phyloP scores from a whole-genome alignment of 2,888 invertebrate genomes.

The Platycnemis pennipes region DNA sequence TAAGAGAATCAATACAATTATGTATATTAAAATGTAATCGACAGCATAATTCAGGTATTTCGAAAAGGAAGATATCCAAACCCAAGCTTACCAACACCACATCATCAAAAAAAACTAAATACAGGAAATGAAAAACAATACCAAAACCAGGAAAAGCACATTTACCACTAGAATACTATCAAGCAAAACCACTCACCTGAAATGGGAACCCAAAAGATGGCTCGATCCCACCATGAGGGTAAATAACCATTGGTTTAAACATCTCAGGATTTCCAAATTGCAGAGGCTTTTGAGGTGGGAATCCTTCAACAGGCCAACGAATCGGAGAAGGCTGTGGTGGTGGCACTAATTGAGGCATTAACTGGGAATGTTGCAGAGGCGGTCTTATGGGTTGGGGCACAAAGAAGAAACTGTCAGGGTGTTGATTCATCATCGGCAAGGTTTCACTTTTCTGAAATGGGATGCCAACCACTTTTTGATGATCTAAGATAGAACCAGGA shows the following conservation, averaged over 20 bases:
- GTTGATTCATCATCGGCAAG: background rate
- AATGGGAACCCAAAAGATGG: background rate
- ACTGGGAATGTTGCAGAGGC: background rate
- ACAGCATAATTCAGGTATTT: too few species aligned
- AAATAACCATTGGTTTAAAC: constrained; percentile 6
- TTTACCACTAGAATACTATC: too few species aligned
- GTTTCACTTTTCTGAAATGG: constrained; percentile 12
- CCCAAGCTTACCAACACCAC: too few species aligned
- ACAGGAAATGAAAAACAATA: too few species aligned
- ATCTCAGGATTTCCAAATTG: background rate
- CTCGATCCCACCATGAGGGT: background rate
- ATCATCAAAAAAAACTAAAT: too few species aligned
- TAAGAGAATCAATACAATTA: too few species aligned
- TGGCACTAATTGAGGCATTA: background rate
- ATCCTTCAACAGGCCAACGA: background rate
- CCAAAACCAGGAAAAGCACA: too few species aligned
- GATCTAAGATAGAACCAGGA: background rate
- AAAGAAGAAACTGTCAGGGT: background rate
- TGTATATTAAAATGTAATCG: too few species aligned
- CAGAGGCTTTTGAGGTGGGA: background rate
- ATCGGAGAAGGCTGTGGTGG: background rate
- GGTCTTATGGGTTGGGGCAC: background rate
- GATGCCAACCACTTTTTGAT: background rate
- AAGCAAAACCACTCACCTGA: background rate
- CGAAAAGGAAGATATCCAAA: too few species aligned